Base-by-base conservation (phyloP, 2,888 invertebrate species). In the Dynastes hyllus region DNA sequence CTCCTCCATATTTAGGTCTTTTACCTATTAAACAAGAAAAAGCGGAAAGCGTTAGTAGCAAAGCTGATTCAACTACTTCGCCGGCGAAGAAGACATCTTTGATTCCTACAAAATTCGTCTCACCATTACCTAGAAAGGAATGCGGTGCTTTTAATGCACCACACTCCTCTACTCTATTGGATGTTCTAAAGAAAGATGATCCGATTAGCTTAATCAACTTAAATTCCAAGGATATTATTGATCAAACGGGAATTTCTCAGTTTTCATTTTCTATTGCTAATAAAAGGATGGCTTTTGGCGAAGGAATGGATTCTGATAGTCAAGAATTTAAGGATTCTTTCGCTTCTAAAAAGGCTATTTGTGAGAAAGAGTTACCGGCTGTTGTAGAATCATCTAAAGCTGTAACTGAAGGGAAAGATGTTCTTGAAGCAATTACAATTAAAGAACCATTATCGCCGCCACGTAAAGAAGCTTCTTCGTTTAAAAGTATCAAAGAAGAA, bases 201-300 rank as follows among this genome's bases (percentile, higher is more conserved):
- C 0, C 45, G 27, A 4, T 4, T 4, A 32, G 3, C 1, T 11
- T n/a, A 22, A 45, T 22, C 61, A 73, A 73, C 27, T 8, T 11
- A 22, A 11, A 9, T 61, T 5, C 40, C 16, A 61, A 16, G 27
- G 58, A 61, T 3, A 5, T 27, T 27, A 16, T 61, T 13, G 13
- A 40, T 45, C 55, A 32, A 58, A 16, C 37, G 16, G 32, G 29
- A 37, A 4, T 13, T 16, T 16, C 16, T 16, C 55, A 55, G 5
- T 65, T 85, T 22, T 81, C 84, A 1, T 83, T 87, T 67, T 82
- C 84, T 16, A 53, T 87, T 32, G 84, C 85, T 5, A 79, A 81
- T 8, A 87, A 87, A 78, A 86, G 85, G 77, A 70, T 82, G 1
- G 32, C 79, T 2, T 29, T 73, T 29, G 53, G 66, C n/a, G 78